A percentile compares a stretch with the other conserved stretches of the same genome.
Conservation (phyloP, 2,888 invertebrate species). For the Torymus aiolomorphi region DNA sequence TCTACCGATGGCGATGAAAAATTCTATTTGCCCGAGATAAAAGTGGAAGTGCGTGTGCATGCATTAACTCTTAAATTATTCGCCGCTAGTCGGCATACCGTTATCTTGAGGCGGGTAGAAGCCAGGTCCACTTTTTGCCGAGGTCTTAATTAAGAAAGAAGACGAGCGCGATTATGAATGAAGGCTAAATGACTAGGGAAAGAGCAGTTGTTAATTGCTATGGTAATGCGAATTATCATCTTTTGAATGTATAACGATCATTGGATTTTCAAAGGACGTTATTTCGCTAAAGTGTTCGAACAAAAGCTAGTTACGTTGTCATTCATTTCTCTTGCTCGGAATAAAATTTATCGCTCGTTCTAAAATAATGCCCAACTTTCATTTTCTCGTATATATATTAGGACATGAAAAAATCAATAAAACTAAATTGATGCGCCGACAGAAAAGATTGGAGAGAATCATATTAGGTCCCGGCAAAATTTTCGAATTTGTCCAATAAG, state of each 20-base stretch:
- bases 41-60: background rate
- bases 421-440: background rate
- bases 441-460: background rate
- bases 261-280: too few species aligned
- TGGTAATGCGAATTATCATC: background rate
- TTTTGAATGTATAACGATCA: background rate
- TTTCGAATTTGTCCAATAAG: slow-evolving; percentile 27
- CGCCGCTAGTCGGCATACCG: background rate
- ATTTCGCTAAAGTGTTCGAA: too few species aligned
- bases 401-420: too few species aligned
- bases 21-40: too few species aligned
- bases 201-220: slow-evolving; percentile 11
- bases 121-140: too few species aligned
- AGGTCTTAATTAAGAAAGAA: slow-evolving; percentile 10
- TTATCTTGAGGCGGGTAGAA: too few species aligned
- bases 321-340: too few species aligned
- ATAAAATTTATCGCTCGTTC: too few species aligned
- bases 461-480: slow-evolving; percentile 7
- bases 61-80: slow-evolving; percentile 43
- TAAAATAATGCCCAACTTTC: too few species aligned
- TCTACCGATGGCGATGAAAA: too few species aligned
- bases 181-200: background rate
- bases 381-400: too few species aligned
- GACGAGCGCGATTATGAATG: background rate
- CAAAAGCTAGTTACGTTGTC: too few species aligned